Evolutionary conservation across 2,113 vertebrate genomes (phyloP).

Genomic region (Aix galericulata): DNA sequence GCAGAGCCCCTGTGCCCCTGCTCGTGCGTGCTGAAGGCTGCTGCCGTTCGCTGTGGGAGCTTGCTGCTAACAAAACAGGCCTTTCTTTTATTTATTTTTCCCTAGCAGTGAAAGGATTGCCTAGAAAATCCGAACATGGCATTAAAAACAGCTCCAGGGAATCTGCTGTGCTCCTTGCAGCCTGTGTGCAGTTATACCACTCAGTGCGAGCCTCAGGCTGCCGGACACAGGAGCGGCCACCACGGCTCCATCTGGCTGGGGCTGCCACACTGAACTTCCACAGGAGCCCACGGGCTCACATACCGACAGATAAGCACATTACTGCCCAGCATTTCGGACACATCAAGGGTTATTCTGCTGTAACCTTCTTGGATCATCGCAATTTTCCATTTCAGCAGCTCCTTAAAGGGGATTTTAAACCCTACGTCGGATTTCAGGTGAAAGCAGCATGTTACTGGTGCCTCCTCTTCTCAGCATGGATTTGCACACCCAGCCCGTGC

Average conservation of each 20-base stretch:
- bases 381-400: neutral
- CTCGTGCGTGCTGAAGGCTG: neutral
- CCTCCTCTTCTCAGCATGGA: neutral
- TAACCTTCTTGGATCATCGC: rapidly evolving
- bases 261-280: neutral
- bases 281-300: rapidly evolving
- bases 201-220: neutral
- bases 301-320: rapidly evolving
- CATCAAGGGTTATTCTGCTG: neutral
- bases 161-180: neutral
- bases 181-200: neutral
- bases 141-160: neutral
- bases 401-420: neutral
- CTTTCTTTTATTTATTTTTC: neutral
- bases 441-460: rapidly evolving
- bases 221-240: neutral
- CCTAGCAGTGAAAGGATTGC: neutral
- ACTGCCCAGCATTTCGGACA: neutral
- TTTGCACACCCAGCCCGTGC: neutral
- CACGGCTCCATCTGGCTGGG: rapidly evolving
- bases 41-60: neutral
- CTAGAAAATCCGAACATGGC: neutral
- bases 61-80: neutral
- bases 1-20: rapidly evolving
- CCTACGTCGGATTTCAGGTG: neutral